Evolutionary conservation across 2,888 invertebrate genomes (phyloP), one percentile per base, ranked within the genome.

Genomic region (Drosophila mulleri): DNA sequence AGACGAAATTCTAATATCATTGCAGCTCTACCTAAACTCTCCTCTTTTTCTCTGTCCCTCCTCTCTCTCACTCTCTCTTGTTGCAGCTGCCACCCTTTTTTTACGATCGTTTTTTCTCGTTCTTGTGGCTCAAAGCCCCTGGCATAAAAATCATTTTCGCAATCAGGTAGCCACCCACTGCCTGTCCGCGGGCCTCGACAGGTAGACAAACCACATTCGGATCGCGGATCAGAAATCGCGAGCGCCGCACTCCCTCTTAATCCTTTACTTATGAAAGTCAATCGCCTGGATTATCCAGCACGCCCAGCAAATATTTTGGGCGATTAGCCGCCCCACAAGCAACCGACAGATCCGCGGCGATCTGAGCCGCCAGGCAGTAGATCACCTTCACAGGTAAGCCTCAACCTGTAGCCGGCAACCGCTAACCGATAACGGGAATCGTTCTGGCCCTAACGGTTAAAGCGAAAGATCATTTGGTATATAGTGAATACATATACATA

Each of bases 221-320:
- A 4, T 64, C 18, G 44, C 44, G 44, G 44, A 20, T 20, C 44
- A 20, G 12, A 7, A 14, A 14, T 44, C 44, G 20, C 11, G 48
- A 72, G 60, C 72, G 76, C 63, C 70, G 65, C 42, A 41, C 50
- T 48, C 52, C 42, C 29, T 12, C 54, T 47, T 74, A 87, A 84
- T 80, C 85, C 85, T 85, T 87, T 89, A 78, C 90, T 89, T 89
- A 89, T 78, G 66, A 82, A 88, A 88, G 90, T 90, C 87, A 90
- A 90, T 90, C 90, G 72, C 60, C 48, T 47, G 88, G 89, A 86
- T 86, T 89, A 89, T 50, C 83, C 81, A 88, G 69, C 78, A 89
- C 85, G 89, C 88, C 89, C 83, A 72, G 35, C 85, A 89, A 87
- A 89, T 87, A 83, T 89, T 83, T 83, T 90, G 89, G 80, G 84